Evolutionary conservation across 2,113 vertebrate species (phyloP).

Genomic region (Naja naja): DNA sequence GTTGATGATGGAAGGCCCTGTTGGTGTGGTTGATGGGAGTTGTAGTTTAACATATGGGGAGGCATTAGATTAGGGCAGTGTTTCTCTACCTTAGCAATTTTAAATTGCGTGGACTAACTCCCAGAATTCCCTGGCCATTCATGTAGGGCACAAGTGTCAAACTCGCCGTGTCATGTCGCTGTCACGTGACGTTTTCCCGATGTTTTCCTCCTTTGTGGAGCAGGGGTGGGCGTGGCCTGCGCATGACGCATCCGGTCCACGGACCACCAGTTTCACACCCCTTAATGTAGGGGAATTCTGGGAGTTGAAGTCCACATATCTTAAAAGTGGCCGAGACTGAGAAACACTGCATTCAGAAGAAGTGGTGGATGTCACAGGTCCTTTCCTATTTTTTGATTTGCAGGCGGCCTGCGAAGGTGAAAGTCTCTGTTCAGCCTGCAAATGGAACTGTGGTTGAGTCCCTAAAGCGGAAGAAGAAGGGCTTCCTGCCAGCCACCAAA

Average conservation of each 20-base stretch:
- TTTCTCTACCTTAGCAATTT: neutral
- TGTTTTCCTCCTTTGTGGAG: too few species aligned
- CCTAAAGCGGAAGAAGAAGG: conserved; percentile 81
- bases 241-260: too few species aligned
- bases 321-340: neutral
- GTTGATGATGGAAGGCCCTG: neutral
- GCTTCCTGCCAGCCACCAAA: conserved; percentile 90
- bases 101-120: neutral
- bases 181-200: too few species aligned
- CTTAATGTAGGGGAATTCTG: neutral
- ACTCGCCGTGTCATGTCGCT: too few species aligned
- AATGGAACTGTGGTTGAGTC: neutral
- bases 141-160: too few species aligned
- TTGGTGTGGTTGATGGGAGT: neutral
- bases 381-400: conserved; percentile 3
- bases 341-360: neutral
- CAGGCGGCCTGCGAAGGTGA: conserved; percentile 85
- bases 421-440: conserved; percentile 45
- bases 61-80: neutral
- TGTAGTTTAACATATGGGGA: neutral
- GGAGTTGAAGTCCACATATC: neutral
- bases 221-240: too few species aligned
- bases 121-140: neutral
- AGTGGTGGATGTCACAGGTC: neutral
- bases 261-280: too few species aligned